Evolutionary conservation across 1,140 invertebrate species (phyloP).

Genomic region (Diabrotica undecimpunctata): DNA sequence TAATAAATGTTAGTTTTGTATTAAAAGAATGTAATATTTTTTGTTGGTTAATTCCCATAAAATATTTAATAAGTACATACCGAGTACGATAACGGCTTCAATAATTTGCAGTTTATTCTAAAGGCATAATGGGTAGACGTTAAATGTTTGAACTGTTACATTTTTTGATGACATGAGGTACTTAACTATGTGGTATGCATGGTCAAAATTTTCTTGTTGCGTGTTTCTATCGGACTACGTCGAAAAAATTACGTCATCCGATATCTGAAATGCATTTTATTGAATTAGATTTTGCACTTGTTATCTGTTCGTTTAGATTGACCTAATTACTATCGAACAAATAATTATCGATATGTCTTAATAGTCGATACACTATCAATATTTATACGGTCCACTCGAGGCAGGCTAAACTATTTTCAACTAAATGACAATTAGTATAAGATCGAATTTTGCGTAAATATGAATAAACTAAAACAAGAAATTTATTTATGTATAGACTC

Average conservation of each 20-base stretch:
- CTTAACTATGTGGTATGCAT: too few species aligned
- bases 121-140: too few species aligned
- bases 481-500: slow-evolving; percentile 36
- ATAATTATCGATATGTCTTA: slow-evolving; percentile 36
- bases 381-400: slow-evolving; percentile 26
- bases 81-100: too few species aligned
- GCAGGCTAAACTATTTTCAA: slow-evolving; percentile 22
- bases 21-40: too few species aligned
- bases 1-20: too few species aligned
- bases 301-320: slow-evolving; percentile 40
- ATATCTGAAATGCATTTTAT: slow-evolving; percentile 19
- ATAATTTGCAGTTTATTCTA: too few species aligned
- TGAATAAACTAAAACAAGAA: slow-evolving; percentile 40
- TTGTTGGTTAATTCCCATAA: too few species aligned
- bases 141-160: too few species aligned
- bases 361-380: slow-evolving; percentile 31
- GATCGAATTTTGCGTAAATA: slow-evolving; percentile 41
- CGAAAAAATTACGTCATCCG: slow-evolving; percentile 12
- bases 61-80: too few species aligned
- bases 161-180: too few species aligned
- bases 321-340: slow-evolving; percentile 40
- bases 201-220: too few species aligned
- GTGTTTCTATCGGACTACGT: too few species aligned
- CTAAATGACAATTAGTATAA: slow-evolving; percentile 32
- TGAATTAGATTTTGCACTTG: slow-evolving; percentile 28